These are phyloP conservation scores for Eospalax fontanierii DNA, from an alignment of 2,797 vertebrate genomes.

Conservation along the genomic window DNA sequence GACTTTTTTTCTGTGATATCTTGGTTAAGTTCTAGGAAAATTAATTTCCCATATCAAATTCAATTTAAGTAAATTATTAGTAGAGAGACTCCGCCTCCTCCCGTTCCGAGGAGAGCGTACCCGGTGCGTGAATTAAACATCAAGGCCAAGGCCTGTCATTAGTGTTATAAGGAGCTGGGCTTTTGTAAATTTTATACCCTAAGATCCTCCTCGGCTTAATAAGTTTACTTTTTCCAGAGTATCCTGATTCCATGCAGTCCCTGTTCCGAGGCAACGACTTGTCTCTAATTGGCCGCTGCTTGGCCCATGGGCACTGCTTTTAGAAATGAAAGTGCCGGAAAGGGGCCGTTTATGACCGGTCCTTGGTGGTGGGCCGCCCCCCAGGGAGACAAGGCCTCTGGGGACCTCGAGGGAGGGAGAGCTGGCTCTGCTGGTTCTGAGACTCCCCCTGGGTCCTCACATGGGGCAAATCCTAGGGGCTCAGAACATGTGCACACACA, in stretches of 20 bases:
- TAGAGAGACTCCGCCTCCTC: constrained; percentile 81
- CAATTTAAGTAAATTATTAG: constrained; percentile 91
- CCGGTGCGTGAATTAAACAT: constrained; percentile 92
- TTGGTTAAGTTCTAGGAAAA: constrained; percentile 86
- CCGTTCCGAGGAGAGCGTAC: constrained; percentile 83
- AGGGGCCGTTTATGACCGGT: constrained; percentile 72
- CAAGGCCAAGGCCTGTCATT: constrained; percentile 91
- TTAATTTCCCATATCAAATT: constrained; percentile 89
- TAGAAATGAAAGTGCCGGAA: constrained; percentile 77
- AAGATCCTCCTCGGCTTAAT: constrained; percentile 86
- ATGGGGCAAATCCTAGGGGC: not conserved
- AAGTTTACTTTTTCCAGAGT: constrained; percentile 87
- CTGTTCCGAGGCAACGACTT: constrained; percentile 73
- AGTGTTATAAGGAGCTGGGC: constrained; percentile 87
- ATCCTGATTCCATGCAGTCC: constrained; percentile 79
- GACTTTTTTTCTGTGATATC: constrained; percentile 70
- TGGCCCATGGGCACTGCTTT: constrained; percentile 80
- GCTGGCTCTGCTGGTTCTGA: too few species aligned
- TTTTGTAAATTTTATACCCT: constrained; percentile 89
- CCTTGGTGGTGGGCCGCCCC: constrained; percentile 58
- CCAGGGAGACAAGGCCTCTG: constrained; percentile 31
- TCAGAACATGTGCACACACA: not conserved
- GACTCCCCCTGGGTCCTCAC: fast-evolving
- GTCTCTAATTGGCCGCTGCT: constrained; percentile 86
- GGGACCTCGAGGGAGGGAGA: not conserved